Percentiles rank a stretch among this genome's conserved stretches.
These are phyloP conservation scores for Microtus richardsoni DNA, from an alignment of 2,113 vertebrate species.

Conservation along the genomic window DNA sequence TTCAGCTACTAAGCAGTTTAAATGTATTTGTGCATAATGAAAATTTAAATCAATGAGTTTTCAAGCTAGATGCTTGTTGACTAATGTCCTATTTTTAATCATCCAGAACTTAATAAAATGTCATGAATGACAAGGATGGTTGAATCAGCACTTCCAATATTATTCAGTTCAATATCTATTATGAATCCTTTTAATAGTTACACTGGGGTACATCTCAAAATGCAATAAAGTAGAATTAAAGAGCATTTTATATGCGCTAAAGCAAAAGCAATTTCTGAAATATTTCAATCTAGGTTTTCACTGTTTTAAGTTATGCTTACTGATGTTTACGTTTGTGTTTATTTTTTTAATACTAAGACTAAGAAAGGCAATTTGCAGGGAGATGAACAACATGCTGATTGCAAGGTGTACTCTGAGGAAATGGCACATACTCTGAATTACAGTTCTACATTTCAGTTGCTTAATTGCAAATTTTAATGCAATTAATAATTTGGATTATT, in stretches of 20 bases:
- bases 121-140: slow-evolving; percentile 33
- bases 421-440: neutral
- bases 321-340: slow-evolving; percentile 45
- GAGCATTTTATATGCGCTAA: slow-evolving; percentile 15
- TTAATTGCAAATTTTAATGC: slow-evolving; percentile 54
- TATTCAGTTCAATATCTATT: slow-evolving; percentile 54
- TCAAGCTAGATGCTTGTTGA: slow-evolving; percentile 45
- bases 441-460: slow-evolving; percentile 26
- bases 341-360: slow-evolving; percentile 59
- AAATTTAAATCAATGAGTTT: slow-evolving; percentile 39
- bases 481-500: slow-evolving; percentile 22
- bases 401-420: neutral
- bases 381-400: slow-evolving; percentile 48
- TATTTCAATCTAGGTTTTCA: slow-evolving; percentile 29
- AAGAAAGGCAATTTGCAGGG: slow-evolving; percentile 66
- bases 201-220: neutral
- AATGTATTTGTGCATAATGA: slow-evolving; percentile 45
- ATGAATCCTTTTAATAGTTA: slow-evolving; percentile 46
- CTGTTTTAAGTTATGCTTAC: slow-evolving; percentile 37
- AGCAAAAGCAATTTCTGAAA: slow-evolving; percentile 37
- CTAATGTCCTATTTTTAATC: slow-evolving; percentile 29
- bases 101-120: slow-evolving; percentile 47
- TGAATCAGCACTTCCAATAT: slow-evolving; percentile 54
- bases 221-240: slow-evolving; percentile 46
- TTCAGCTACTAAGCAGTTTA: slow-evolving; percentile 57